Conservation (phyloP, 2,113 vertebrate genomes). For the Cardinalis cardinalis region DNA sequence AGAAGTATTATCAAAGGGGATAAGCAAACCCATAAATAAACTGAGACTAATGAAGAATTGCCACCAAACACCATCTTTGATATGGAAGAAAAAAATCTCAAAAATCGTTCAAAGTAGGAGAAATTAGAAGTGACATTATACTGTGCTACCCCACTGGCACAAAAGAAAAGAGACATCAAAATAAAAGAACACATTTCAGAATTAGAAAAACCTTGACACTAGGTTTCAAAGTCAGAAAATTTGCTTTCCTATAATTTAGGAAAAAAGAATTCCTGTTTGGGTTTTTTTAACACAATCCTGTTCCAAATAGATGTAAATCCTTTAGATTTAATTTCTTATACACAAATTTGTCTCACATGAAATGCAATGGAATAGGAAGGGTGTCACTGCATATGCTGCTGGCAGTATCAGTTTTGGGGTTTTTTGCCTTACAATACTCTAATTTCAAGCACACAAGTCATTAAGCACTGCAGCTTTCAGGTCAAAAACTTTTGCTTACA, state of each 20-base stretch:
- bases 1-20: background rate
- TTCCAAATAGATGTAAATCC: background rate
- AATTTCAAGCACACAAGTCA: background rate
- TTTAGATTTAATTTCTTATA: background rate
- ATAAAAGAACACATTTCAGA: background rate
- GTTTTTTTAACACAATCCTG: background rate
- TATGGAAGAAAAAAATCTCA: background rate
- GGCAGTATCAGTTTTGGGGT: background rate
- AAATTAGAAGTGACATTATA: background rate
- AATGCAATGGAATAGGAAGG: background rate
- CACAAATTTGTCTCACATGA: background rate
- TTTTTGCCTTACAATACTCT: background rate
- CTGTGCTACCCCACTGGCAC: background rate
- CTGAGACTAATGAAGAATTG: background rate
- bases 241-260: background rate
- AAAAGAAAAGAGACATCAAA: background rate
- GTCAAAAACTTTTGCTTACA: background rate
- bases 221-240: background rate
- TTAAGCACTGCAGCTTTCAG: background rate
- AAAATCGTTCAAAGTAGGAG: background rate
- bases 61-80: background rate
- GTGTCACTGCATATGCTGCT: background rate
- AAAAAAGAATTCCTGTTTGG: background rate
- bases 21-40: background rate
- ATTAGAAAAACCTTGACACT: background rate